Evolutionary conservation across 2,888 invertebrate genomes (phyloP), one percentile per base, ranked within the genome.

Genomic region (Himalopsyche anomala): DNA sequence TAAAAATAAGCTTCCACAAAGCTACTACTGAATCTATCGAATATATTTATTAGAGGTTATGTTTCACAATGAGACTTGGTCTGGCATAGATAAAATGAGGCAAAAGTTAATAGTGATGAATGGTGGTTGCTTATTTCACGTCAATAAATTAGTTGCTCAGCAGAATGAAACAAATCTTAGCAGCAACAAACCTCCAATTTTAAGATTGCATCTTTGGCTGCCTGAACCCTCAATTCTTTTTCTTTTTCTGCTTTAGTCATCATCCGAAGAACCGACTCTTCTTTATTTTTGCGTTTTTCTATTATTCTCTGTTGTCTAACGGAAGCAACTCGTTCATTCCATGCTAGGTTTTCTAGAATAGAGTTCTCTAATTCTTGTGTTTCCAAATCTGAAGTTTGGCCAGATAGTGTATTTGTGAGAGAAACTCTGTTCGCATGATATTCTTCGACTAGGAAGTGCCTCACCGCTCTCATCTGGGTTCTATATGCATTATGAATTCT

Each of bases 401-500:
- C 94, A 5, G 94, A 92, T 90, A 93, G 93, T 15, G 93, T 93
- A 86, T 93, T 94, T 11, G 93, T 92, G 3, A 93, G 91, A 0
- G 93, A 93, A 84, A 90, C 89, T 28, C 92, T 92, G 84, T 93
- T 93, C 5, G 91, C 92, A 28, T 92, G 90, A 89, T 93, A 92
- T 89, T 95, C 94, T 51, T 93, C 92, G n/a, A 92, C 91, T 86
- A 94, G 92, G 90, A 93, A 94, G 88, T 91, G 90, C 2, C 93
- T 91, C 74, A 95, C 91, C 0, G 94, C 93, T 2, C 94, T 93
- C 91, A 95, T 92, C 87, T 92, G 93, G 91, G 95, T 93, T 90
- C 94, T 94, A 90, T 97, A 97, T 90, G 95, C 95, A 89, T 96
- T 95, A 90, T 94, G 92, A 81, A 97, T 92, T 81, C 96, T 93